Base-by-base conservation (phyloP, 2,113 vertebrate genomes). In the Clinocottus analis region DNA sequence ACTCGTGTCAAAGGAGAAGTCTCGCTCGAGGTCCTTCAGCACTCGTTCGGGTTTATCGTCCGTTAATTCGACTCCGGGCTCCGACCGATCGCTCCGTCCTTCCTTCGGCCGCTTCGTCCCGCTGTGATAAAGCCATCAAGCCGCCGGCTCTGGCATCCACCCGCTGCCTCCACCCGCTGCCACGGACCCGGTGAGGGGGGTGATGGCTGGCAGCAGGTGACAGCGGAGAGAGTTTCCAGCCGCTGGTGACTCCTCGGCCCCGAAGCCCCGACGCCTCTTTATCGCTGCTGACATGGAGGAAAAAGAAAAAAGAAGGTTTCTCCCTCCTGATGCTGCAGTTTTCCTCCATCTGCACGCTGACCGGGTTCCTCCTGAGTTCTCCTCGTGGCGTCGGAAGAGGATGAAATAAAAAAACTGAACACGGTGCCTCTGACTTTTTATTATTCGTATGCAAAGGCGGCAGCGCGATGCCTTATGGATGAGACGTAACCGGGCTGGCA, bases 131-230 rank as follows among this genome's bases (percentile, higher is more conserved):
- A 87, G 76, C 87, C 71, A 62, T 86, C 82, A 76, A n/a, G 70
- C 77, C 72, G 41, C n/a, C 13, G 39, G 69, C 72, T 75, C 59
- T 67, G 51, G 31, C 76, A 61, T 72, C 69, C 35, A 10, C 67
- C 78, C 33, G 21, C 49, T 21, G 41, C 41, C n/a, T n/a, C n/a
- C n/a, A n/a, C n/a, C 33, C 33, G 66, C 41, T 74, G 67, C 49
- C 66, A 23, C 72, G 51, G 4, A 19, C 60, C 59, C 69, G 55
- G 75, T 9, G 66, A 61, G 58, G 53, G 53, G 75, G 2, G 21
- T 74, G 83, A 89, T 76, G 80, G 35, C 74, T 88, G 79, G 84
- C 79, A 83, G 79, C 66, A 69, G 74, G 72, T 82, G 90, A 88
- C 77, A 85, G 84, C 79, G 41, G 72, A 80, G 67, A 71, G 74